These are phyloP conservation scores for Sebastes vulpes DNA, from an alignment of 2,797 vertebrate genomes.

Conservation along the genomic window DNA sequence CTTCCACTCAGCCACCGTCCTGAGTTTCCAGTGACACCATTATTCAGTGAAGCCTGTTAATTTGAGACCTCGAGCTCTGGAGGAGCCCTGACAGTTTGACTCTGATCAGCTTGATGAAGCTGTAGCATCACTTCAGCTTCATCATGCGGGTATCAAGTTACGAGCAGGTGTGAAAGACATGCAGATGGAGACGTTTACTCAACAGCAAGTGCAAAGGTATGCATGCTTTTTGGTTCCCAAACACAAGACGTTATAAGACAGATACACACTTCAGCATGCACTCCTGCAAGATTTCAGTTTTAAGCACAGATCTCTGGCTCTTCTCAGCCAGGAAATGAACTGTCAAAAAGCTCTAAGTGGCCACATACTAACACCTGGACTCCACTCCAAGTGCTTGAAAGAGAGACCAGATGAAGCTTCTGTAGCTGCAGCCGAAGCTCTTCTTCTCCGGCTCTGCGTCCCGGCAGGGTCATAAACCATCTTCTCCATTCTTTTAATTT, in stretches of 20 bases:
- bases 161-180: conserved; percentile 24
- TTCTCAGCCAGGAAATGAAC: conserved; percentile 75
- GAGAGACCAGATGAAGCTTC: conserved; percentile 38
- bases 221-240: neutral
- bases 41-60: conserved; percentile 61
- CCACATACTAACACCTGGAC: conserved; percentile 60
- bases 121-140: conserved; percentile 30
- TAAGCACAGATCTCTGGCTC: conserved; percentile 64
- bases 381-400: conserved; percentile 43
- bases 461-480: conserved; percentile 57
- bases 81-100: conserved; percentile 20
- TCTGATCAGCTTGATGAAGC: conserved; percentile 27
- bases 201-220: neutral
- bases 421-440: conserved; percentile 22
- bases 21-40: conserved; percentile 71
- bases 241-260: conserved; percentile 15
- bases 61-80: conserved; percentile 45
- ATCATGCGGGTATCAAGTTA: conserved; percentile 1
- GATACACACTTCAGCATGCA: conserved; percentile 2
- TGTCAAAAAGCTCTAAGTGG: conserved; percentile 69
- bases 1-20: conserved; percentile 59
- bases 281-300: conserved; percentile 49
- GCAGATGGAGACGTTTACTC: conserved; percentile 7
- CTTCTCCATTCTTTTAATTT: conserved; percentile 73
- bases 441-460: conserved; percentile 25